These are phyloP conservation scores for Agriopis marginaria DNA, from an alignment of 2,888 invertebrate species.

Conservation along the genomic window DNA sequence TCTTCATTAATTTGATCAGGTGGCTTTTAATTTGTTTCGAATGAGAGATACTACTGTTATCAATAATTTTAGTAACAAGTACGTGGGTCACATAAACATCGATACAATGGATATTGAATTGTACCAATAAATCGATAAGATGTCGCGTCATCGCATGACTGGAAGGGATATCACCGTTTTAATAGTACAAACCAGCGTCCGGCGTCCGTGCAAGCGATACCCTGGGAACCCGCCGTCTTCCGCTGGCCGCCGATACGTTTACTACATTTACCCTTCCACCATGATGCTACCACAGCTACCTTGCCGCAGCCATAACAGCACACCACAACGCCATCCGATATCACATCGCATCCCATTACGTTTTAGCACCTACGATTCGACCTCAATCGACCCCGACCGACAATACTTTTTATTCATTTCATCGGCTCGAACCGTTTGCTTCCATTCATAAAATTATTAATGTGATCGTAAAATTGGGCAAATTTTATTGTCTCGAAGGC, in stretches of 20 bases:
- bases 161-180: constrained; percentile 42
- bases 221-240: constrained; percentile 81
- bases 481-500: constrained; percentile 86
- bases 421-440: constrained; percentile 80
- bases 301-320: constrained; percentile 53
- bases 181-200: constrained; percentile 69
- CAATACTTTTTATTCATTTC: constrained; percentile 77
- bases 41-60: no score
- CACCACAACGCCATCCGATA: constrained; percentile 49
- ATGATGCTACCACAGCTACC: constrained; percentile 57
- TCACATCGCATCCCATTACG: constrained; percentile 58
- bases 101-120: constrained; percentile 12
- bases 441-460: constrained; percentile 87
- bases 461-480: constrained; percentile 86
- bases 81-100: constrained; percentile 7
- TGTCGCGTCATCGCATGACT: constrained; percentile 35
- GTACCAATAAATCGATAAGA: constrained; percentile 32
- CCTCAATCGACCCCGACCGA: constrained; percentile 70
- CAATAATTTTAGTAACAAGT: no score
- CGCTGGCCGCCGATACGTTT: constrained; percentile 61
- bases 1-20: no score
- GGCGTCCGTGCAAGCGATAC: constrained; percentile 81
- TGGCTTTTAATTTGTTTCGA: no score
- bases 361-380: constrained; percentile 75
- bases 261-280: constrained; percentile 59